These are phyloP conservation scores for Pelosia muscerda DNA, from an alignment of 2,888 invertebrate species.

Conservation along the genomic window DNA sequence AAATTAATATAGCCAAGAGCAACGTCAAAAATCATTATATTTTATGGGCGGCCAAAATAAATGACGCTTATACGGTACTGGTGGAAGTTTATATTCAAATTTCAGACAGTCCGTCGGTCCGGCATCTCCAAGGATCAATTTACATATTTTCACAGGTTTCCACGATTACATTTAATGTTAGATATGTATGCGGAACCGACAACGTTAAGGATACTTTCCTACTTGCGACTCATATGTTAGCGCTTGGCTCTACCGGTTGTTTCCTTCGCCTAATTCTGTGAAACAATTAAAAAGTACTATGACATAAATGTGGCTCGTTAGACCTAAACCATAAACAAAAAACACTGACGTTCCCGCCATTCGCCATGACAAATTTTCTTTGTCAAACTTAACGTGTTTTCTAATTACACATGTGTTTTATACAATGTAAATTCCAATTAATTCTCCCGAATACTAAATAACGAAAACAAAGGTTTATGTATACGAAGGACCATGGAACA, in stretches of 20 bases:
- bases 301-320: slow-evolving; percentile 13
- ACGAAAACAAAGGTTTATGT: slow-evolving; percentile 66
- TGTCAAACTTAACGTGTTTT: slow-evolving; percentile 63
- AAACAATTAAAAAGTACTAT: slow-evolving; percentile 2
- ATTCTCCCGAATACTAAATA: slow-evolving; percentile 74
- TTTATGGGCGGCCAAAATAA: slow-evolving; percentile 84
- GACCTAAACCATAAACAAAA: slow-evolving; percentile 33
- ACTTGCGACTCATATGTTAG: slow-evolving; percentile 41
- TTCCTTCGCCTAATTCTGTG: slow-evolving; percentile 32
- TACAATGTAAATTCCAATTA: slow-evolving; percentile 81
- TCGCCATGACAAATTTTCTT: slow-evolving; percentile 65
- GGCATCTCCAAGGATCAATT: slow-evolving; percentile 86
- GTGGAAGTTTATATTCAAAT: slow-evolving; percentile 86
- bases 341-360: slow-evolving; percentile 48
- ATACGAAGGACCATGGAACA: slow-evolving; percentile 65
- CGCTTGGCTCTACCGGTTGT: slow-evolving; percentile 38
- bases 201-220: slow-evolving; percentile 52
- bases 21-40: slow-evolving; percentile 86
- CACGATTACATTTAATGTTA: slow-evolving; percentile 77
- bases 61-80: slow-evolving; percentile 82
- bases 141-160: slow-evolving; percentile 86
- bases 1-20: slow-evolving; percentile 80
- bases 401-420: slow-evolving; percentile 77
- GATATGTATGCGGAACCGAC: slow-evolving; percentile 62
- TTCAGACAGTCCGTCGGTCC: slow-evolving; percentile 81